Base-by-base conservation (phyloP, 1,140 invertebrate species). In the Diorhabda sublineata region DNA sequence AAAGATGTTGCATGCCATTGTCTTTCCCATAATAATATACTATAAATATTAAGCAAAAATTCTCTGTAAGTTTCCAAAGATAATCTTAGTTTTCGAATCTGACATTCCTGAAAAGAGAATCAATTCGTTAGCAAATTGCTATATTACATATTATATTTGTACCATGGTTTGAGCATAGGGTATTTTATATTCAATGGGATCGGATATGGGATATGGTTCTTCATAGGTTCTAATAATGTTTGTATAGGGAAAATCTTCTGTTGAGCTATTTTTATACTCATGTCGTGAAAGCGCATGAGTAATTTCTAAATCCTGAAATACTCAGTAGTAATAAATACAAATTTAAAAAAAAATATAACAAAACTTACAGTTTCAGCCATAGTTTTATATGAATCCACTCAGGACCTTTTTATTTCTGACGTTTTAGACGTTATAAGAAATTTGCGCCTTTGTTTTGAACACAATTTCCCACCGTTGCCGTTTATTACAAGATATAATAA, bases 41-140 rank as follows among this genome's bases (percentile, higher is more conserved):
- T 90, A 78, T 92, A 88, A 3, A 90, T 71, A 7, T 86, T 86
- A 58, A 94, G 77, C 65, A 95, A 83, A 7, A 92, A 83, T 82
- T 93, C 91, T 62, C 91, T 87, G 89, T 92, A 94, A n/a, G 89
- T 87, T 79, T 94, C 92, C 75, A 95, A 81, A 72, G 88, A 85
- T 69, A 89, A 85, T 76, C 92, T 93, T 26, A 94, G 78, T 74
- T 88, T 88, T 74, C 89, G 90, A 64, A 91, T 86, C 73, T 88
- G 85, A 69, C 88, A 86, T 70, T 90, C 89, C 89, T 92, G 75
- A 11, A 84, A 84, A 8, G 66, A 70, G 64, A 65, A 63, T 56
- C 3, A 68, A 43, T 7, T 67, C 56, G 11, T 44, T 47, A 58
- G 11, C n/a, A 11, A 58, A 66, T 61, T 45, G 9, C 4, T 61